Evolutionary conservation across 2,888 invertebrate genomes (phyloP), one percentile per base, ranked within the genome.

Genomic region (Tribolium freemani): DNA sequence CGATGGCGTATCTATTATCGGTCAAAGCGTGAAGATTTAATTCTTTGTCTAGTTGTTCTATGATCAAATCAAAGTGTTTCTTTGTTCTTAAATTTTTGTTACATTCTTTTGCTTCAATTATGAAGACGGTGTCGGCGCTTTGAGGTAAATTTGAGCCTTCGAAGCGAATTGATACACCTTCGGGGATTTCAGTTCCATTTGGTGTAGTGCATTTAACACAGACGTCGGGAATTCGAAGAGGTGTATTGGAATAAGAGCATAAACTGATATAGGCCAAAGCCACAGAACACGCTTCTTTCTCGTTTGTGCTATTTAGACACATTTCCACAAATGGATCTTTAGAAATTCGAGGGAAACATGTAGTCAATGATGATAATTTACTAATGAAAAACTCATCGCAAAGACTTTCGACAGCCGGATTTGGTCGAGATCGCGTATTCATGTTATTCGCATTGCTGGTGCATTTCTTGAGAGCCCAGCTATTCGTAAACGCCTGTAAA

Each of bases 61-160:
- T 86, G 46, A 96, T 88, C 3, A 90, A 87, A 80, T 93, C 93
- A 60, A 95, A 90, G 78, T 92, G 94, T 80, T 91, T 92, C 64
- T 88, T 89, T 69, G 88, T 88, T 44, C 90, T 88, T 0, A 95
- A 84, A 77, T 93, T 91, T 75, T 88, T 88, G 87, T 97, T 97
- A 85, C 97, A 97, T 3, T 89, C 87, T 78, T 94, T 93, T 1
- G 96, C 95, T 83, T 98, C 97, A 0, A 97, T 90, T 63, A 98
- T 91, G 85, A 98, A 95, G 63, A 97, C 94, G 0, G 97, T 89
- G 86, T 98, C 98, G 1, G 93, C 93, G 3, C 94, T 93, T 75
- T 87, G 89, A 0, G 92, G 92, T 4, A 93, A 88, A 13, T 86
- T 83, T 9, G 85, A 81, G 38, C 89, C 89, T 53, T 90, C 87